Conservation (phyloP, 2,113 vertebrate genomes). For the Myrmecophaga tridactyla region DNA sequence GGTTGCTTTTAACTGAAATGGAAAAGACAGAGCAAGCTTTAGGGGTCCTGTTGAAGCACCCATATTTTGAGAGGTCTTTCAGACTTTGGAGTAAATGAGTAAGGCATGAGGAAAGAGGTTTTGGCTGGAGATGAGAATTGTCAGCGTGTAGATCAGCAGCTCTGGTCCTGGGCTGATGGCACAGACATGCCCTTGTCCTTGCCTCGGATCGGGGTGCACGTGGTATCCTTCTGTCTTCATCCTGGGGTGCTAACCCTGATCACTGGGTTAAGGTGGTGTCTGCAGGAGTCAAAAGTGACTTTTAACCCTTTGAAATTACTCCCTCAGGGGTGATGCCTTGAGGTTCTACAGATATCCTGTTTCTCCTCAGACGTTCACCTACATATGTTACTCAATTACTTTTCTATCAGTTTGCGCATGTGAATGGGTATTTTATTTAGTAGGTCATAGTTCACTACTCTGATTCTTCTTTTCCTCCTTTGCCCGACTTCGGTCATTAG, state of each 20-base stretch:
- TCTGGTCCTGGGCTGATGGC: neutral
- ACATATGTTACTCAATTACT: neutral
- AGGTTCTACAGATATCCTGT: neutral
- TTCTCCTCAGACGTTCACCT: neutral
- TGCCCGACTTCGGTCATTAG: neutral
- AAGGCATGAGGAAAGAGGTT: neutral
- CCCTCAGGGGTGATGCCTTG: neutral
- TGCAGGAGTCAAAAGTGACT: neutral
- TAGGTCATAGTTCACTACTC: neutral
- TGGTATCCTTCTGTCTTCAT: neutral
- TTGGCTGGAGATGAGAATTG: neutral
- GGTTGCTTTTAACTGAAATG: neutral
- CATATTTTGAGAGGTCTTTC: neutral
- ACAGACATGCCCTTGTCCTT: neutral
- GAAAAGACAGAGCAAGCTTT: neutral
- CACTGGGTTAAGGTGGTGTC: neutral
- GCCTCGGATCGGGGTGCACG: rapidly evolving
- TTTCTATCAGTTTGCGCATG: neutral
- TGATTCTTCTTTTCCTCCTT: too few species aligned
- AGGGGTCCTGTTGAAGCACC: neutral
- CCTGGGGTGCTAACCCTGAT: neutral
- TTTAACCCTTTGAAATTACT: neutral
- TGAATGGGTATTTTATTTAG: neutral
- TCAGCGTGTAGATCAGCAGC: neutral
- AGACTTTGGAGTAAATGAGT: neutral